A percentile compares a stretch with the other conserved stretches of the same genome.
These are phyloP conservation scores for Venustaconcha ellipsiformis DNA, from an alignment of 1,140 invertebrate species.

Conservation along the genomic window DNA sequence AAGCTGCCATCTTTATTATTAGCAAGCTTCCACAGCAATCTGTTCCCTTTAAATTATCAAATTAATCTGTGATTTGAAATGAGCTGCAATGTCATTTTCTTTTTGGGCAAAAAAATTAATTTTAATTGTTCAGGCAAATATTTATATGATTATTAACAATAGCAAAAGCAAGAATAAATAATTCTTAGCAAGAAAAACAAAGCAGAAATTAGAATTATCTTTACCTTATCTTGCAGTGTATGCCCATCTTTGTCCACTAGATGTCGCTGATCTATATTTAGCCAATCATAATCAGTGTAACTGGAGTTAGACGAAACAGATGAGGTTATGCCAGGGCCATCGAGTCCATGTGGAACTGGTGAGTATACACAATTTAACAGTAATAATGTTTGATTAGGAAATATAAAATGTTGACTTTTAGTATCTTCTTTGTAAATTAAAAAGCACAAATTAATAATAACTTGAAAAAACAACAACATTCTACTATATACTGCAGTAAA, in stretches of 20 bases:
- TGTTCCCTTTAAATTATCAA: no score
- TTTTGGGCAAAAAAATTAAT: no score
- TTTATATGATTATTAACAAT: not conserved
- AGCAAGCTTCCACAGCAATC: no score
- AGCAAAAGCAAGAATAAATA: not conserved
- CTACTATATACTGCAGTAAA: no score
- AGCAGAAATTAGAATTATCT: not conserved
- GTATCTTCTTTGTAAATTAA: not conserved
- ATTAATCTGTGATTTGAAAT: no score
- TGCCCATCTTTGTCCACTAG: conserved; percentile 53
- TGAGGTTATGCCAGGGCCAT: conserved; percentile 24
- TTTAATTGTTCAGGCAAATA: no score
- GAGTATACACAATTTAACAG: not conserved
- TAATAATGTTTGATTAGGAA: not conserved
- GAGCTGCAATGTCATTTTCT: no score
- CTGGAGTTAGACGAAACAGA: conserved; percentile 52
- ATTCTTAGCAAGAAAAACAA: not conserved
- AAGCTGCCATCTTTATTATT: no score
- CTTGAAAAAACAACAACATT: no score
- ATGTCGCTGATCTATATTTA: conserved; percentile 31
- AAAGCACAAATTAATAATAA: no score
- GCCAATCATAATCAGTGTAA: conserved; percentile 49
- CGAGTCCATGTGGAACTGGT: conserved; percentile 16
- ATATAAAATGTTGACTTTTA: not conserved
- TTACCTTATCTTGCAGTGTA: conserved; percentile 54